phyloP scores from a whole-genome alignment of 2,113 vertebrate species.

The Todiramphus chloris region DNA sequence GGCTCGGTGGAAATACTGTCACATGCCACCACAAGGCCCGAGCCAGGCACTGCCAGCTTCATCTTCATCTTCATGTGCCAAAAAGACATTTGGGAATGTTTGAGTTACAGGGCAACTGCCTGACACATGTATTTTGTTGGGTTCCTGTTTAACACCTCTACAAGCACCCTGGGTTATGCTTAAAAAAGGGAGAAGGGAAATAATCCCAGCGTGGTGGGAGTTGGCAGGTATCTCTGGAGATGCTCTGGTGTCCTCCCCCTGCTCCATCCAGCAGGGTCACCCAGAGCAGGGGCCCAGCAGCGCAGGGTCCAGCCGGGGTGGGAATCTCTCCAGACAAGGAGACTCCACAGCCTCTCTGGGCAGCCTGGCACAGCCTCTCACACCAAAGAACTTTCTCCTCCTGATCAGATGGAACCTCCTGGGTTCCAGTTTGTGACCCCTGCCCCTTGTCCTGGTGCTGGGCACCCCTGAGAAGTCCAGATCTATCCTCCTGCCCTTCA shows the following conservation, averaged over 20 bases:
- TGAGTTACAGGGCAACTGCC: neutral
- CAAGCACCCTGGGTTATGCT: neutral
- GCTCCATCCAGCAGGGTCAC: neutral
- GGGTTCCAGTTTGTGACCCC: too few relatives aligned
- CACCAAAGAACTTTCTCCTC: neutral
- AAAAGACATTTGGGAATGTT: neutral
- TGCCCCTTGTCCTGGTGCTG: too few relatives aligned
- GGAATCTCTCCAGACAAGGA: too few relatives aligned
- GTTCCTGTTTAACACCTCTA: neutral
- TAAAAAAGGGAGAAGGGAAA: neutral
- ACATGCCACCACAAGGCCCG: neutral
- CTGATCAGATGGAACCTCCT: too few relatives aligned
- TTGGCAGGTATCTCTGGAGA: neutral
- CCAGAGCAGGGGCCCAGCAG: neutral
- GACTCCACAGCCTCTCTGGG: neutral
- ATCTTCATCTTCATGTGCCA: neutral
- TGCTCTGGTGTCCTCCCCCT: neutral
- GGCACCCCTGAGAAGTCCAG: too few relatives aligned
- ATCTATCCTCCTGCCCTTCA: too few relatives aligned
- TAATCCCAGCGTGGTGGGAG: neutral
- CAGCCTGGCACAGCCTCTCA: neutral
- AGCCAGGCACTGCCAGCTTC: neutral
- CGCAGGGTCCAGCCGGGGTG: neutral
- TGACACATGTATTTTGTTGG: neutral
- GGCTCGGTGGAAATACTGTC: neutral